Conservation (phyloP, 2,113 vertebrate genomes). For the Spermophilus dauricus region DNA sequence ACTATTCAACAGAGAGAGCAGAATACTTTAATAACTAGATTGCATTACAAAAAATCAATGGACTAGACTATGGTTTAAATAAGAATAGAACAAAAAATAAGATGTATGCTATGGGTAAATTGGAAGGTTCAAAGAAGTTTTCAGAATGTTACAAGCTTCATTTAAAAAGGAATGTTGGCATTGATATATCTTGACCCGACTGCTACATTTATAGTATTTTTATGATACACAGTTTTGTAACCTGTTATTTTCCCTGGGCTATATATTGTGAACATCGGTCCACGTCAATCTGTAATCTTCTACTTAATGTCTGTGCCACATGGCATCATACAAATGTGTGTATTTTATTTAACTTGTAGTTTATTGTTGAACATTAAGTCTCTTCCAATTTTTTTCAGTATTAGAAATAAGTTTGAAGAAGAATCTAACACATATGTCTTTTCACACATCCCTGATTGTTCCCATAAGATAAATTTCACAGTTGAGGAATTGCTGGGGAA, state of each 20-base stretch:
- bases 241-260: background rate
- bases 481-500: conserved; percentile 36
- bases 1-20: conserved; percentile 1
- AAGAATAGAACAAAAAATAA: conserved; percentile 33
- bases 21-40: conserved; percentile 32
- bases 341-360: conserved; percentile 59
- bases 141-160: conserved; percentile 36
- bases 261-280: conserved; percentile 36
- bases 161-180: conserved; percentile 46
- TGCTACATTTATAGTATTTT: conserved; percentile 46
- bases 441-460: conserved; percentile 71
- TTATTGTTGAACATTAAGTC: conserved; percentile 44
- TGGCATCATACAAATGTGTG: background rate
- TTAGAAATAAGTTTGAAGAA: conserved; percentile 70
- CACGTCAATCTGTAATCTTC: background rate
- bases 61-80: conserved; percentile 13
- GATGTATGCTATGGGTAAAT: background rate
- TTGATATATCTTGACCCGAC: background rate
- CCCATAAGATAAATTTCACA: conserved; percentile 66
- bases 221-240: conserved; percentile 6
- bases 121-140: conserved; percentile 21
- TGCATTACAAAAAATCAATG: conserved; percentile 5
- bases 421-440: conserved; percentile 33
- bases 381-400: background rate
- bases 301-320: background rate